Base-by-base conservation (phyloP, 2,888 invertebrate genomes). In the Andricus curvator region DNA sequence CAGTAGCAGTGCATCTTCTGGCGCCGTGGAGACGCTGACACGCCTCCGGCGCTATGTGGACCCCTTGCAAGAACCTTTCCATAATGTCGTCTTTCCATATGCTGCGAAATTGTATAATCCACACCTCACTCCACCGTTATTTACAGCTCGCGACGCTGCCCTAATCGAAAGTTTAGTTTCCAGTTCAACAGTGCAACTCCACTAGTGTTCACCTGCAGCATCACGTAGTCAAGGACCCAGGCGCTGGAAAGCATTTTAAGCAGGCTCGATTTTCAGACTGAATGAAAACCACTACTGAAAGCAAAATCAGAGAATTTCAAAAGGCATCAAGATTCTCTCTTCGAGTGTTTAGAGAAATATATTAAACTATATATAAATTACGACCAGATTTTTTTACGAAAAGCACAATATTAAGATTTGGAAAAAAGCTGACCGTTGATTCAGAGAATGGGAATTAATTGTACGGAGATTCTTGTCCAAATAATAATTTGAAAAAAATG, bases 1-100 rank as follows among this genome's bases (percentile, higher is more conserved):
- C 82, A 70, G 64, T 81, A 84, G 86, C 87, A 86, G 86, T 88
- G 87, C 86, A 88, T 91, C 91, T 91, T 91, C 85, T 86, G 92
- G 91, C 91, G 90, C 90, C 92, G 85, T 78, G 80, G 85, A 87
- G 92, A 91, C 92, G 91, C 88, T 88, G 87, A 87, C 87, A 88
- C 89, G 88, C 89, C 89, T 88, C 85, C 84, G 80, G 82, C 79
- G 79, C 51, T 70, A 51, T 29, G 17, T 68, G 9, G 41, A 68
- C 25, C 80, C 44, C 44, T 48, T 29, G 60, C 51, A 80, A 68
- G 62, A 78, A 79, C 80, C 79, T 83, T 76, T 33, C 22, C 48
- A 29, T 33, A 44, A 65, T 78, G 78, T 20, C 74, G 67, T 80
- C 83, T 85, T 79, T 85, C 87, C 87, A 85, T 87, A 88, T 85